Conservation (phyloP, 2,113 vertebrate genomes). For the Hippocampus barbouri region DNA sequence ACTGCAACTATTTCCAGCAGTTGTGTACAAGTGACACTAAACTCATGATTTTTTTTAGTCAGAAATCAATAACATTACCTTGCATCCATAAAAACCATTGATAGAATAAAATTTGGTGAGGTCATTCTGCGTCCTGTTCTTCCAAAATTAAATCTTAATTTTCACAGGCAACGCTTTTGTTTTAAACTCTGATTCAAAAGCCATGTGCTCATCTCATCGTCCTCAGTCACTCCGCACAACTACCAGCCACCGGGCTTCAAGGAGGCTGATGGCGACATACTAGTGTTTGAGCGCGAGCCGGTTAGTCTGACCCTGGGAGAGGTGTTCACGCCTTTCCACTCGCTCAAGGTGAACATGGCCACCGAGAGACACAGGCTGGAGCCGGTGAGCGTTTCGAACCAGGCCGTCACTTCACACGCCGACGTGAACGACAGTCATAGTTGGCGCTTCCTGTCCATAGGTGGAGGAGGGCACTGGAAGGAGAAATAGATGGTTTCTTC, state of each 20-base stretch:
- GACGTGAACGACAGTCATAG: neutral
- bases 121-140: no score
- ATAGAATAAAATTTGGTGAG: no score
- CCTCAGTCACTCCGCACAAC: constrained; percentile 72
- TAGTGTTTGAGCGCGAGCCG: constrained; percentile 83
- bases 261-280: constrained; percentile 71
- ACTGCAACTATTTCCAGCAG: no score
- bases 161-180: no score
- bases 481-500: constrained; percentile 56
- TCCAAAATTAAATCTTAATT: no score
- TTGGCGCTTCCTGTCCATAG: constrained; percentile 45
- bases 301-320: constrained; percentile 84
- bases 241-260: constrained; percentile 96
- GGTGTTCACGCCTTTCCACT: constrained; percentile 86
- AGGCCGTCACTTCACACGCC: neutral
- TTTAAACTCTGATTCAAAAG: no score
- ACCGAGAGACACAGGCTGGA: constrained; percentile 87
- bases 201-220: neutral
- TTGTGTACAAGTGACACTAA: no score
- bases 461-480: constrained; percentile 56
- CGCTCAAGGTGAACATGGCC: constrained; percentile 82
- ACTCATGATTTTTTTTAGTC: no score
- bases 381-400: constrained; percentile 39
- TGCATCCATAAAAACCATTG: no score
- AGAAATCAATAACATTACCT: no score